Evolutionary conservation across 2,113 vertebrate species (phyloP), one percentile per base, ranked within the genome.

Genomic region (Trematocara stigmaticum): DNA sequence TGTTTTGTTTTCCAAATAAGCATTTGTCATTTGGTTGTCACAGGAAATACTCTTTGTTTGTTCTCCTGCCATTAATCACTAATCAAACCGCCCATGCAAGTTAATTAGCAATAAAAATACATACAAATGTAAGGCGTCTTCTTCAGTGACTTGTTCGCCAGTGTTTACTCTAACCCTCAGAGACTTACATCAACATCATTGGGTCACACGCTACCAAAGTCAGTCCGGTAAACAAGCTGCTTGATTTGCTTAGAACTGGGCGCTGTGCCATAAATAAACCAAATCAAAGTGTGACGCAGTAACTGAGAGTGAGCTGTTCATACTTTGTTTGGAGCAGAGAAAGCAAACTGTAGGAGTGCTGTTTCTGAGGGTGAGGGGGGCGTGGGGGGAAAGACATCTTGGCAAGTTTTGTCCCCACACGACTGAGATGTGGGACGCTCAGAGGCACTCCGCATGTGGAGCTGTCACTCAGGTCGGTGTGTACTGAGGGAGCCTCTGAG

Each of bases 391-490:
- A 3, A 78, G 64, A 66, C 79, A 40, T 66, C 74, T 79, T 35
- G 26, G 55, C 51, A 10, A 61, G 53, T 5, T 5, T 49, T 13
- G 35, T 45, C 59, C 49, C 31, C 49, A 15, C 40, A 13, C 53
- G 91, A 82, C 87, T 82, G 45, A 79, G 59, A 83, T 6, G 76
- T 26, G 56, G 61, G 78, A 76, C 4, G 56, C 78, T 80, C 78
- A 20, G 52, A 88, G 79, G 53, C 38, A 8, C 34, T 56, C 18
- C 10, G 23, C 42, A 45, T 15, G 55, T 53, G 52, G 79, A 83
- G 91, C 88, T 85, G 91, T 92, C 87, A 90, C 79, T 89, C 84
- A 87, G 82, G 23, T 26, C 10, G 53, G 56, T 56, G 85, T 80
- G 45, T 45, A 26, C 55, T 69, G 51, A 92, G 61, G 74, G 38